These are phyloP conservation scores for Danaus melanippus DNA, from an alignment of 1,140 invertebrate genomes.

Conservation along the genomic window DNA sequence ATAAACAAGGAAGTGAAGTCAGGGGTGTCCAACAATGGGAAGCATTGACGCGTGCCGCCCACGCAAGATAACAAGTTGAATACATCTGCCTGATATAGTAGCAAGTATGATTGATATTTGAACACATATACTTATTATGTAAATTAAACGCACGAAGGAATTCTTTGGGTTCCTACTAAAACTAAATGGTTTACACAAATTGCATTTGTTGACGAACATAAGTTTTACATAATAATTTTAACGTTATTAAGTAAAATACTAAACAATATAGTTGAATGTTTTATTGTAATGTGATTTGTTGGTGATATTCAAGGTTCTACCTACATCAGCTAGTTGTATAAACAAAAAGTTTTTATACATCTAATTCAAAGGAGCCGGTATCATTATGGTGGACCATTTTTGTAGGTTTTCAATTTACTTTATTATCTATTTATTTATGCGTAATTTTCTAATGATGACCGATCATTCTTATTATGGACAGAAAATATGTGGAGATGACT, in stretches of 20 bases:
- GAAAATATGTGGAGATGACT: constrained; percentile 24
- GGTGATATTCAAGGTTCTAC: neutral
- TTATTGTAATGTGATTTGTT: no score
- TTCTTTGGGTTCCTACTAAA: no score
- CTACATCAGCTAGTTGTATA: constrained; percentile 12
- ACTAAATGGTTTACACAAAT: no score
- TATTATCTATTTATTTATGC: constrained; percentile 69
- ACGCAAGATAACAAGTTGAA: constrained; percentile 67
- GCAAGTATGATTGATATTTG: constrained; percentile 31
- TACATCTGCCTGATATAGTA: constrained; percentile 62
- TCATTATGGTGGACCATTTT: constrained; percentile 50
- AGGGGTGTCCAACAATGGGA: constrained; percentile 55
- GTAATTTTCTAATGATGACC: constrained; percentile 59
- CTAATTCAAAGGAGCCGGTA: constrained; percentile 48
- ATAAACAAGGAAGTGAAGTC: constrained; percentile 58
- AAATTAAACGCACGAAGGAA: no score
- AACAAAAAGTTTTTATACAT: constrained; percentile 21
- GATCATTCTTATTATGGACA: constrained; percentile 33
- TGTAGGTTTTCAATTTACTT: constrained; percentile 64
- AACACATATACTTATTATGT: neutral
- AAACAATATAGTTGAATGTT: no score
- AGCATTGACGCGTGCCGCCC: constrained; percentile 56
- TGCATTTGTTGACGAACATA: no score
- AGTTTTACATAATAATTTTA: no score
- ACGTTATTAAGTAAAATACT: no score